These are phyloP conservation scores for Phalacrocorax brasilianus DNA, from an alignment of 2,113 vertebrate species.

Conservation along the genomic window DNA sequence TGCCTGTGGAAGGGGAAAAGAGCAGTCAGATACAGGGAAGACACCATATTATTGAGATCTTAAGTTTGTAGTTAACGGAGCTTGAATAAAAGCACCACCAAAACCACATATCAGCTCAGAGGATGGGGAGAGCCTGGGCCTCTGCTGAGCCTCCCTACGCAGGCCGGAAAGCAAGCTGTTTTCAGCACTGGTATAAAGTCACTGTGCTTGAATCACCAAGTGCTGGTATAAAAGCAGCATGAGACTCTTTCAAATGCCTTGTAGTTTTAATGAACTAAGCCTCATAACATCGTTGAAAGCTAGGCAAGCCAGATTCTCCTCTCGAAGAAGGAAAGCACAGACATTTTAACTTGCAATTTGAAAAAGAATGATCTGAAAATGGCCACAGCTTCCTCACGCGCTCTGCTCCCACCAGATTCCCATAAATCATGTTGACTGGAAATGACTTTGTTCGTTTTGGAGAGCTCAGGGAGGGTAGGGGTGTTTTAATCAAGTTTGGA, in stretches of 20 bases:
- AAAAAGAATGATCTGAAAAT: background rate
- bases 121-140: background rate
- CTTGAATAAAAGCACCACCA: background rate
- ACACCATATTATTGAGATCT: background rate
- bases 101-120: background rate
- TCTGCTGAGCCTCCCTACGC: background rate
- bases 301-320: background rate
- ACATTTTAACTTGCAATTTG: background rate
- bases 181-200: background rate
- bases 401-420: background rate
- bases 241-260: background rate
- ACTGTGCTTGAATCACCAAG: background rate
- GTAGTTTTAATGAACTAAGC: background rate
- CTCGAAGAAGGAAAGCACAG: background rate
- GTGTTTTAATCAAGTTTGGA: background rate
- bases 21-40: constrained; percentile 41
- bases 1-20: constrained; percentile 62
- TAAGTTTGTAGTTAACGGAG: background rate
- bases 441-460: background rate
- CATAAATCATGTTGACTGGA: fast-evolving
- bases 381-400: background rate
- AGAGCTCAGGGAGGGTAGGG: background rate
- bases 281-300: background rate
- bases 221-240: background rate
- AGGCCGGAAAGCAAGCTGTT: background rate